Base-by-base conservation (phyloP, 2,888 invertebrate genomes). In the Hirtodrosophila duncani region DNA sequence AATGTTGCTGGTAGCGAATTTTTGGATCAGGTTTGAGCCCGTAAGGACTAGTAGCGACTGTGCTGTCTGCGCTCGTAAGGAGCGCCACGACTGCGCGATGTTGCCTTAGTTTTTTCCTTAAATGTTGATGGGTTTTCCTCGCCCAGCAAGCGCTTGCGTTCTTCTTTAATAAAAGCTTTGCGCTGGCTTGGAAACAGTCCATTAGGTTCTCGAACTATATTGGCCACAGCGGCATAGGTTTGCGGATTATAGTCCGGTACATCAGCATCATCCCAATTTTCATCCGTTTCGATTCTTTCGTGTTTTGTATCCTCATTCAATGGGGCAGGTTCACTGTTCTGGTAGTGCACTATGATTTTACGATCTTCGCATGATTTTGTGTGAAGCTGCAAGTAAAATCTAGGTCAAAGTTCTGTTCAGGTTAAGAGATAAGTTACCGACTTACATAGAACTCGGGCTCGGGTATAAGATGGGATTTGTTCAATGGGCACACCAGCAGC, bases 401-500 rank as follows among this genome's bases (percentile, higher is more conserved):
- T 1, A 43, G 4, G 2, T 13, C 9, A 1, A 0, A 1, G 7
- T 42, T 11, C 8, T 8, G 5, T 5, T 10, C 2, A 4, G 3
- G 6, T 1, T 14, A n/a, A 1, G 0, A 5, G 1, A 10, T 1
- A 2, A 1, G 0, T 5, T 26, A 11, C 2, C 5, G 7, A 53
- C 70, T 67, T 56, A 72, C 72, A 13, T 45, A 30, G 24, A 48
- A 70, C 45, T 91, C 91, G 0, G 88, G 87, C 29, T 89, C 89
- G 0, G 89, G 88, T 1, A 91, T 70, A 0, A 89, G 67, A 50
- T 91, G 91, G 0, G 88, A 88, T 0, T 87, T 75, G 33, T 91
- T 91, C 26, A 90, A 91, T 0, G 90, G 90, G 49, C 91, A 91
- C 2, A 87, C 87, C 2, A 81, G 70, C 0, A 85, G 51, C 11